Evolutionary conservation across 2,797 vertebrate species (phyloP).

Genomic region (Gastrophryne carolinensis): DNA sequence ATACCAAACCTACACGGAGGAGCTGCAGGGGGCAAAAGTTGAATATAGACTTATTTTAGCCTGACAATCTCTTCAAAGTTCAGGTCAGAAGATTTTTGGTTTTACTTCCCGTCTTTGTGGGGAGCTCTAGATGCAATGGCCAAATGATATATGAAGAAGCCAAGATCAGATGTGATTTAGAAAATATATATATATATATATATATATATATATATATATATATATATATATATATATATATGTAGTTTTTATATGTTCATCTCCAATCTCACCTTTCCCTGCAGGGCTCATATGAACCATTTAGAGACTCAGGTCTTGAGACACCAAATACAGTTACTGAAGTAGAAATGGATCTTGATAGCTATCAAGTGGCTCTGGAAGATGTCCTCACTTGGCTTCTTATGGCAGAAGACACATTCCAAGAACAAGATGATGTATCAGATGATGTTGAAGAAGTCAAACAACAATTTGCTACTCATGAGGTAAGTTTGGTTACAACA

Average conservation of each 20-base stretch:
- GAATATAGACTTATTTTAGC: no score
- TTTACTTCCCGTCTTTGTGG: no score
- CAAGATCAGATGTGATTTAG: no score
- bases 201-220: no score
- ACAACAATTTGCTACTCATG: constrained; percentile 93
- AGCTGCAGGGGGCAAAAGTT: no score
- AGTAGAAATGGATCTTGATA: constrained; percentile 86
- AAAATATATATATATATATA: no score
- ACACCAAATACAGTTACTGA: constrained; percentile 77
- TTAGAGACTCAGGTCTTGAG: constrained; percentile 68
- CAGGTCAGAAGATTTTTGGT: no score
- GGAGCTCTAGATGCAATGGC: no score
- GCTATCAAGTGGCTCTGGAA: constrained; percentile 92
- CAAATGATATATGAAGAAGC: no score
- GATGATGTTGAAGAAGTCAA: constrained; percentile 95
- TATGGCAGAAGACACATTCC: constrained; percentile 88
- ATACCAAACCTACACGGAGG: no score
- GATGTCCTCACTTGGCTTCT: constrained; percentile 97
- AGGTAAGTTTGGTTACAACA: constrained; percentile 70
- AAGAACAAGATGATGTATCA: constrained; percentile 89
- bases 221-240: no score
- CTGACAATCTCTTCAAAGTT: no score
- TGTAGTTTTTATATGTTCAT: background rate
- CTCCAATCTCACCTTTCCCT: background rate
- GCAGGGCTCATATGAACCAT: constrained; percentile 60